These are phyloP conservation scores for Elephantulus edwardii DNA, from an alignment of 2,113 vertebrate species.

Conservation along the genomic window DNA sequence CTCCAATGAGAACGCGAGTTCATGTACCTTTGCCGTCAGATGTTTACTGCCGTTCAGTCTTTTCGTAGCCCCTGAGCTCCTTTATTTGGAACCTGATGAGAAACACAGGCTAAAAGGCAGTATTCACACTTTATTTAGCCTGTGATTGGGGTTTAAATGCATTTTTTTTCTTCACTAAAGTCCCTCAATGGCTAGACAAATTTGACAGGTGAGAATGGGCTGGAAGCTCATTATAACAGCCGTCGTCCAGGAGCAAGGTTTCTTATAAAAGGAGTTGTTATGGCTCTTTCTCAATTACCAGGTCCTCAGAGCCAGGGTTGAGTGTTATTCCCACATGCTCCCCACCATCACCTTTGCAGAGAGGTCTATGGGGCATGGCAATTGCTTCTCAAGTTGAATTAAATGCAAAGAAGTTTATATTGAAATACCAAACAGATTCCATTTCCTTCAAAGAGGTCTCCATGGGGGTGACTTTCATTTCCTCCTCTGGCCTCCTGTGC, in stretches of 20 bases:
- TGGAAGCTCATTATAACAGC: neutral
- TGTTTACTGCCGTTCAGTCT: neutral
- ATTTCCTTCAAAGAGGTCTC: constrained; percentile 34
- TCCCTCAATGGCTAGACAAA: constrained; percentile 36
- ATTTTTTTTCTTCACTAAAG: constrained; percentile 48
- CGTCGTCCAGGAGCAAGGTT: neutral
- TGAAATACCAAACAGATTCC: constrained; percentile 42
- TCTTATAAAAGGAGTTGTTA: neutral
- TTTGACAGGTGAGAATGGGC: constrained; percentile 36
- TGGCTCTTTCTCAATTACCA: neutral
- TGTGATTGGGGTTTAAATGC: constrained; percentile 34
- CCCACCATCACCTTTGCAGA: neutral
- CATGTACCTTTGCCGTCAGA: neutral
- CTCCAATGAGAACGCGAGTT: constrained; percentile 22
- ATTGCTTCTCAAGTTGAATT: constrained; percentile 29
- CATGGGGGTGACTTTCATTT: constrained; percentile 52
- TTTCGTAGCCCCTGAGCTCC: constrained; percentile 11
- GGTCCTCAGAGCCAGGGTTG: neutral
- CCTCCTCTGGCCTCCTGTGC: constrained; percentile 48
- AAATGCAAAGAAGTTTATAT: constrained; percentile 55
- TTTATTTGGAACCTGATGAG: constrained; percentile 40
- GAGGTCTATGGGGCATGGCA: neutral
- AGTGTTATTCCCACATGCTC: neutral
- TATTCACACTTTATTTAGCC: constrained; percentile 48
- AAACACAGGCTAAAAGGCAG: constrained; percentile 47